These are phyloP conservation scores for Astropecten irregularis DNA, from an alignment of 53 echinoderm and acorn worm genomes.

Conservation along the genomic window DNA sequence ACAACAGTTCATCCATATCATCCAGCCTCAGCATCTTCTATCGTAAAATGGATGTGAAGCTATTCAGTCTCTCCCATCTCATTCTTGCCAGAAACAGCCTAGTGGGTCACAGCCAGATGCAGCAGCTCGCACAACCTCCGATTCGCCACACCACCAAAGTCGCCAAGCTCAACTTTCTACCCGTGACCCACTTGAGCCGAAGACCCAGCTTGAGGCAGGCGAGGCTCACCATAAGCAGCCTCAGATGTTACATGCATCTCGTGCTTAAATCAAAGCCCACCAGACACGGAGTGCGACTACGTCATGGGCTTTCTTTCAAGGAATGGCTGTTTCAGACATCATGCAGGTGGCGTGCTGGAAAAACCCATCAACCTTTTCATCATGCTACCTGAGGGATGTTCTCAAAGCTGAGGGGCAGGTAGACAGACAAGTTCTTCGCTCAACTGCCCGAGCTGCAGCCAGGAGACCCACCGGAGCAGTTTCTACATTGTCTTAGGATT, in stretches of 20 bases:
- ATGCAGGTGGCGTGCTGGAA: constrained; percentile 61
- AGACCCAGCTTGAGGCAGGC: too few species aligned
- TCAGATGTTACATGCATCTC: not conserved
- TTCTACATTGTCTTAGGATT: not conserved
- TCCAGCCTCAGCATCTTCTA: not conserved
- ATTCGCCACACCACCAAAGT: too few species aligned
- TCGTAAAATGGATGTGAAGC: not conserved
- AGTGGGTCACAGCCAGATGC: not conserved
- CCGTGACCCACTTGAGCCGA: too few species aligned
- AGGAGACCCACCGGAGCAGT: not conserved
- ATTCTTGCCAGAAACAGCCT: not conserved
- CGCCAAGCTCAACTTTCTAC: too few species aligned
- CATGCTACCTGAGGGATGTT: constrained; percentile 51
- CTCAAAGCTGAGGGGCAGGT: not conserved
- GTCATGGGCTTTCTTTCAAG: constrained; percentile 61
- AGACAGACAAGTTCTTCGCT: not conserved
- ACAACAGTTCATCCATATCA: constrained; percentile 13
- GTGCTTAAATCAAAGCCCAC: constrained; percentile 5
- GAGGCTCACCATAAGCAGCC: too few species aligned
- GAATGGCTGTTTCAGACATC: constrained; percentile 49
- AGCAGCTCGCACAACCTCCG: not conserved
- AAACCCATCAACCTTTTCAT: constrained; percentile 30
- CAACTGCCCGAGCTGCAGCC: not conserved
- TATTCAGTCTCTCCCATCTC: not conserved
- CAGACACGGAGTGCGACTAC: constrained; percentile 36